Evolutionary conservation across 2,113 vertebrate species (phyloP), one percentile per base, ranked within the genome.

Genomic region (Boulengeromyrus knoepffleri): DNA sequence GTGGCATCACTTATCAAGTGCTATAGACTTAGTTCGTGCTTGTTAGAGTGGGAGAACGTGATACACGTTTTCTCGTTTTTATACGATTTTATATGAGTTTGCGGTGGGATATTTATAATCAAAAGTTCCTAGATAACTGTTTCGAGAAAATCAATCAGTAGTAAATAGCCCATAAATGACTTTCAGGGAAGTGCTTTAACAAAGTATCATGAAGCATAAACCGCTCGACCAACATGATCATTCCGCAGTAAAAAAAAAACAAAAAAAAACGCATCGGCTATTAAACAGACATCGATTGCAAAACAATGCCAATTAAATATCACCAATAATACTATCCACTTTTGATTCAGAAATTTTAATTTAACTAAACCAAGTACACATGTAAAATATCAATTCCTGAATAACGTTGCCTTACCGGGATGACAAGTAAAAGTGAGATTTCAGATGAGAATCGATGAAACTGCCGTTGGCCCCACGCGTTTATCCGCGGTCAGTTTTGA

Each of bases 91-190:
- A 39, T 39, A 39, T 2, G 36, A 39, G 2, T n/a, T 31, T 58
- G 13, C 50, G 80, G 53, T 62, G 12, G 5, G 46, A 58, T 31
- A 27, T 87, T 83, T 56, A 58, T 93, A 94, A 93, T 93, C 91
- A 94, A 95, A 91, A 90, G 93, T 91, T 94, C 91, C 92, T 93
- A 87, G 89, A 93, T 90, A 92, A 91, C 89, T 88, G 88, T 24
- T 92, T 91, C 49, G 92, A 42, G 13, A 77, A 17, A 46, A 94
- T 94, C 91, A 91, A 90, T 58, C 91, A 88, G 89, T 89, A 90
- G 92, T 93, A 93, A 91, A 91, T 93, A 89, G 88, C 53, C 24
- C 47, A 42, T 89, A 70, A 53, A 52, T 89, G 70, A 80, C 88
- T 27, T 89, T 53, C 49, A 1, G 46, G 27, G 49, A 39, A 49